Base-by-base conservation (phyloP, 1,140 invertebrate genomes). In the Dendrolimus punctatus region DNA sequence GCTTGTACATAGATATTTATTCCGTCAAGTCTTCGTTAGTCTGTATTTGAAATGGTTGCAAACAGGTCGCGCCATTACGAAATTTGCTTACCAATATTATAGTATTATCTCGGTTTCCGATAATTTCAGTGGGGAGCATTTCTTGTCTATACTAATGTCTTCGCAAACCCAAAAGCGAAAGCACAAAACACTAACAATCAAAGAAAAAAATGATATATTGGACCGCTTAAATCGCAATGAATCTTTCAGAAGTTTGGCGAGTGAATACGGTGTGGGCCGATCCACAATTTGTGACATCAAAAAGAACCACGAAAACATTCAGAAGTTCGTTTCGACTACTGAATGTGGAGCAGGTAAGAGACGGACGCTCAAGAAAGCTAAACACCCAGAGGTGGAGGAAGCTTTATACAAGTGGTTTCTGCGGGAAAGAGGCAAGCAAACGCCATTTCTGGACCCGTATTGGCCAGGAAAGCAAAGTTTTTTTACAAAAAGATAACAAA, bases 401-500 rank as follows among this genome's bases (percentile, higher is more conserved):
- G 63, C 65, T 57, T 59, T 68, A 45, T 63, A 63, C 52, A 61
- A 55, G 58, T 66, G 62, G 62, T 68, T 63, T 73, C 69, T 67
- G 66, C 66, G 69, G 61, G 61, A 78, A 73, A 71, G 64, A 66
- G 66, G 65, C 39, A 65, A 58, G 62, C 64, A 76, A 64, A 57
- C 64, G 10, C 69, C 67, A 5, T 80, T 66, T 68, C 69, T 37
- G 65, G 64, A 57, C 60, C 64, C 60, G 65, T 75, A 52, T 68
- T 75, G 62, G 60, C 64, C 2, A 61, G 62, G 60, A 76, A 77
- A 70, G 73, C 73, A 60, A 68, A 65, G 41, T 64, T 52, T 66
- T 72, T 75, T 69, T 69, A 73, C 55, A 66, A 69, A 53, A 55
- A 72, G 63, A 75, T 76, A 67, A 68, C 45, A 62, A 64, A 69